These are phyloP conservation scores for Ferdinandea cuprea DNA, from an alignment of 2,888 invertebrate genomes.

Conservation along the genomic window DNA sequence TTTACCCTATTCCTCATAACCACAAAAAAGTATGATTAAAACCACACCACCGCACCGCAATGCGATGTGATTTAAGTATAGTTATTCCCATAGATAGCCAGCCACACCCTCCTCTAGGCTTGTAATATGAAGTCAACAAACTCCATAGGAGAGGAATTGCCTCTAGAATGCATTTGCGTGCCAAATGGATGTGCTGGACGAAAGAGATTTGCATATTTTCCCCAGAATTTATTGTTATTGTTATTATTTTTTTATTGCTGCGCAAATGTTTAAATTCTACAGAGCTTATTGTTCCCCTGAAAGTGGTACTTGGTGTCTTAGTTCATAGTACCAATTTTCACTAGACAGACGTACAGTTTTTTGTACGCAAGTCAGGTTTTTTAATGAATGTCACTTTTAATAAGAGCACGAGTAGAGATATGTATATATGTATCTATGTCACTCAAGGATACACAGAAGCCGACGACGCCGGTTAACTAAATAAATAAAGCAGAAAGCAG, in stretches of 20 bases:
- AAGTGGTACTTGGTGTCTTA: background rate
- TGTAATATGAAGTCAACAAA: constrained; percentile 51
- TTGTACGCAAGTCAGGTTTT: constrained; percentile 34
- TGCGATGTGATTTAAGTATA: constrained; percentile 28
- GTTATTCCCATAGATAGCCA: background rate
- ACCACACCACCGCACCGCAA: constrained; percentile 32
- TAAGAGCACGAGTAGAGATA: background rate
- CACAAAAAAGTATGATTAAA: background rate
- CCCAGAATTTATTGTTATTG: constrained; percentile 58
- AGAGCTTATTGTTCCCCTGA: background rate
- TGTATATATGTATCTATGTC: too few relatives aligned
- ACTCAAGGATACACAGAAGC: background rate
- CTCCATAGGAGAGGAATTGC: constrained; percentile 35
- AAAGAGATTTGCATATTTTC: constrained; percentile 59
- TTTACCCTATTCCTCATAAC: background rate
- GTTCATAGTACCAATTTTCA: background rate
- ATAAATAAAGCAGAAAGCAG: background rate
- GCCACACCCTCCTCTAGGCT: constrained; percentile 43
- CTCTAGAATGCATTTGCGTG: constrained; percentile 50
- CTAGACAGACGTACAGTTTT: constrained; percentile 3
- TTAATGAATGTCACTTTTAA: background rate
- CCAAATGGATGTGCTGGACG: constrained; percentile 58
- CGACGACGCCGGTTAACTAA: background rate
- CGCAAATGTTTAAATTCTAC: constrained; percentile 40
- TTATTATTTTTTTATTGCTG: constrained; percentile 61